A percentile compares a stretch with the other conserved stretches of the same genome.
phyloP scores from a whole-genome alignment of 2,888 invertebrate species.

The Andricus quercusramuli region DNA sequence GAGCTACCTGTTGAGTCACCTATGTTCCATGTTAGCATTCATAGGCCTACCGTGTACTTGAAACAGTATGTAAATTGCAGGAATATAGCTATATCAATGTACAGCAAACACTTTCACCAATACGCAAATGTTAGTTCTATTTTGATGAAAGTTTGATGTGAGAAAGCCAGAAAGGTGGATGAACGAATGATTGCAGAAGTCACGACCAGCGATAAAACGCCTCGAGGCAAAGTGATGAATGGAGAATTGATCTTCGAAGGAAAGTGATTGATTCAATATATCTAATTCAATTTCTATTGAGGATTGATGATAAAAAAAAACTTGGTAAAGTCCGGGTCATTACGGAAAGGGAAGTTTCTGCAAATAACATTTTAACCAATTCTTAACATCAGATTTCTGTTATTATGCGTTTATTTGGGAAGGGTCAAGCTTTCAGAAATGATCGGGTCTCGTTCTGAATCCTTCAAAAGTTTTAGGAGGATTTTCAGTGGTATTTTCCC shows the following conservation, averaged over 20 bases:
- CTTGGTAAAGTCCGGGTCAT: no score
- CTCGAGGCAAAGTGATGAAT: background rate
- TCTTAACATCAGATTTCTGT: background rate
- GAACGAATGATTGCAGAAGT: constrained; percentile 7
- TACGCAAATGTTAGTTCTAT: background rate
- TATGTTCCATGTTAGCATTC: constrained; percentile 20
- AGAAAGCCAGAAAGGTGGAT: background rate
- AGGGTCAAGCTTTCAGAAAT: background rate
- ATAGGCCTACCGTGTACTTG: constrained; percentile 32
- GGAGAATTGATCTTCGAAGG: background rate
- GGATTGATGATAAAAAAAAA: no score
- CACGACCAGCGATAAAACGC: background rate
- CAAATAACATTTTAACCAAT: no score
- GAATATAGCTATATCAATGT: background rate
- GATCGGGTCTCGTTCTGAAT: background rate
- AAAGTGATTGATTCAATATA: background rate
- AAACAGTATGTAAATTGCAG: constrained; percentile 6
- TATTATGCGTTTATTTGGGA: background rate
- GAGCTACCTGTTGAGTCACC: constrained; percentile 41
- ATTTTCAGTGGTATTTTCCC: background rate
- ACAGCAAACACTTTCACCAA: background rate
- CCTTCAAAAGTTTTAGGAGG: background rate
- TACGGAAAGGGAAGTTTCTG: no score
- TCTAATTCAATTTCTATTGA: no score
- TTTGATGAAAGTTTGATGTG: background rate